A percentile compares a stretch with the other conserved stretches of the same genome.
Evolutionary conservation across 2,113 vertebrate species (phyloP).

Genomic region (Rostratula benghalensis): DNA sequence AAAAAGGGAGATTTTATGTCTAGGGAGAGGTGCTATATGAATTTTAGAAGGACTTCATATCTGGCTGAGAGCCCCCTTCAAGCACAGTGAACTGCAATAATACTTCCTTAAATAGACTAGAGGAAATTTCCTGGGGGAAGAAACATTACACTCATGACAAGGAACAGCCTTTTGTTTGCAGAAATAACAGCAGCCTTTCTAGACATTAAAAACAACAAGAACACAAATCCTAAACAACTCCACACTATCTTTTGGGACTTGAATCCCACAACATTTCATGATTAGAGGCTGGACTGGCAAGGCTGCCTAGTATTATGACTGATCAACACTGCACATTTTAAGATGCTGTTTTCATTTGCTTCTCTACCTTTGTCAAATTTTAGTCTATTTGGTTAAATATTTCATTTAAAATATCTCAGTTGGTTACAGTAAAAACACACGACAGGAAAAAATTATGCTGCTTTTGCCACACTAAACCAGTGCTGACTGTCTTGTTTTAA

Average conservation of each 20-base stretch:
- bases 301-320: neutral
- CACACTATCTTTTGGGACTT: neutral
- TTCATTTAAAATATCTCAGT: neutral
- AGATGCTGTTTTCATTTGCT: neutral
- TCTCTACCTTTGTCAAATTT: neutral
- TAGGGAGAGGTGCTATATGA: neutral
- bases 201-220: neutral
- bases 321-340: neutral
- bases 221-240: neutral
- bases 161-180: neutral
- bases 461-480: neutral
- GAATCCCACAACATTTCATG: neutral
- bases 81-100: neutral
- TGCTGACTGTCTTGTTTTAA: neutral
- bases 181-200: neutral
- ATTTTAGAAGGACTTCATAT: neutral
- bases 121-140: neutral
- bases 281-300: neutral
- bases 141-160: neutral
- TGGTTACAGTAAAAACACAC: neutral
- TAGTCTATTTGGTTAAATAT: neutral
- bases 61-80: neutral
- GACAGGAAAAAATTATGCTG: neutral
- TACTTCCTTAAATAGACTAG: neutral
- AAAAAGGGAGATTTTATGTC: neutral